These are phyloP conservation scores for Rapana venosa DNA, from an alignment of 2,888 invertebrate species.

Conservation along the genomic window DNA sequence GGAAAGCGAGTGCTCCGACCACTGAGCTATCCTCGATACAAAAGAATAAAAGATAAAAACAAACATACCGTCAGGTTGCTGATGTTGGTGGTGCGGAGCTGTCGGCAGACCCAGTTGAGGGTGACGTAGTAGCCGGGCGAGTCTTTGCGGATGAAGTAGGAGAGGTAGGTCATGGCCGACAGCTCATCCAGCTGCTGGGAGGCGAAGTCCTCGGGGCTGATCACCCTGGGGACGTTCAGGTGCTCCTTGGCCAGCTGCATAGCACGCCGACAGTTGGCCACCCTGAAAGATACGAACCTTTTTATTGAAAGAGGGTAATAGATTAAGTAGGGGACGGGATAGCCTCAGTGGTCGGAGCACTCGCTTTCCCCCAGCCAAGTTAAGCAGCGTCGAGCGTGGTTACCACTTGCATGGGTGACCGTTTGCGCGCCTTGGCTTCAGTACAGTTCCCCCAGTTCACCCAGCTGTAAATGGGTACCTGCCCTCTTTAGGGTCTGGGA, in stretches of 20 bases:
- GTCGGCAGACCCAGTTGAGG: constrained; percentile 90
- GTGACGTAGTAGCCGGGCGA: constrained; percentile 95
- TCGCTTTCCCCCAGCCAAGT: too few species aligned
- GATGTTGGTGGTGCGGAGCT: constrained; percentile 86
- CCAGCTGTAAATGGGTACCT: too few species aligned
- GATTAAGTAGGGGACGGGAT: too few species aligned
- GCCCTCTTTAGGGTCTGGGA: too few species aligned
- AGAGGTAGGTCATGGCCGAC: constrained; percentile 98
- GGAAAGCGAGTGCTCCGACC: too few species aligned
- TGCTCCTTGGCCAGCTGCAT: constrained; percentile 95
- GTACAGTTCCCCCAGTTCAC: too few species aligned
- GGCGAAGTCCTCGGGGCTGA: constrained; percentile 96
- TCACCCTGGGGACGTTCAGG: constrained; percentile 93
- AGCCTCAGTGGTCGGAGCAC: too few species aligned
- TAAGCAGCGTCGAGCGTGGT: too few species aligned
- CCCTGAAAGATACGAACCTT: constrained; percentile 84
- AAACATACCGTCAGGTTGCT: constrained; percentile 97
- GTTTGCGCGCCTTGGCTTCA: too few species aligned
- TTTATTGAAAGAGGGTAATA: not conserved
- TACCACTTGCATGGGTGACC: too few species aligned
- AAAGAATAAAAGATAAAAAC: too few species aligned
- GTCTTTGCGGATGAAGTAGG: constrained; percentile 97
- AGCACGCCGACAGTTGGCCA: constrained; percentile 95
- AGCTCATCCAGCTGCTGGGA: constrained; percentile 97
- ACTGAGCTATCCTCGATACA: too few species aligned